phyloP scores from a whole-genome alignment of 2,888 invertebrate genomes.

The Labia minor region DNA sequence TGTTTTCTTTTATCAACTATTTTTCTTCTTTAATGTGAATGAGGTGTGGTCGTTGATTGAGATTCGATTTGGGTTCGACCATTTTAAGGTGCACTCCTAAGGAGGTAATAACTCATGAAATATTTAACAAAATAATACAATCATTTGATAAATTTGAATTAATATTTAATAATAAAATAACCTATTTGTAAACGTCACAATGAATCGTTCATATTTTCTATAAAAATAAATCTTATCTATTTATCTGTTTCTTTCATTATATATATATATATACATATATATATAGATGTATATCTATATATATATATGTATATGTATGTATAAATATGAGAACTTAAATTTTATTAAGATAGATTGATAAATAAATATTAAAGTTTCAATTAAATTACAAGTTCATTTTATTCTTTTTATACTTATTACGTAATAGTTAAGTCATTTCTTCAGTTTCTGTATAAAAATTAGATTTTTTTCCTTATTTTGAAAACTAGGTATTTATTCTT shows the following conservation, averaged over 20 bases:
- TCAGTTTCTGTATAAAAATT: too few species aligned
- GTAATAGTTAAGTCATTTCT: neutral
- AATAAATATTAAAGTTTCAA: neutral
- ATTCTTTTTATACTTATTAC: neutral
- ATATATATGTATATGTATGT: constrained; percentile 23
- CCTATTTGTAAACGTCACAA: neutral
- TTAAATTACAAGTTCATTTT: neutral
- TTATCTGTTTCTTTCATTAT: neutral
- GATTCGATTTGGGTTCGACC: neutral
- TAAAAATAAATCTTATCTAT: neutral
- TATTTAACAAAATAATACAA: neutral
- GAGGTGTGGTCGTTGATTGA: constrained; percentile 9
- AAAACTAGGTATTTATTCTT: too few species aligned
- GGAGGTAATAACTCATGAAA: neutral
- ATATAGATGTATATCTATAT: constrained; percentile 20
- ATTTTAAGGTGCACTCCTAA: constrained; percentile 1
- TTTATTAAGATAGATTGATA: constrained; percentile 15
- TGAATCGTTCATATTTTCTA: constrained; percentile 13
- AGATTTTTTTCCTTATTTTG: too few species aligned
- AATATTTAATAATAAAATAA: neutral
- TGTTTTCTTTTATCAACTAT: neutral
- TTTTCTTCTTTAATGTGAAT: neutral
- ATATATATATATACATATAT: constrained; percentile 16
- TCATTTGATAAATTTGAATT: constrained; percentile 18
- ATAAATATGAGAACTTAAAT: constrained; percentile 13